Evolutionary conservation across 2,113 vertebrate genomes (phyloP).

Genomic region (Scolopax mira): DNA sequence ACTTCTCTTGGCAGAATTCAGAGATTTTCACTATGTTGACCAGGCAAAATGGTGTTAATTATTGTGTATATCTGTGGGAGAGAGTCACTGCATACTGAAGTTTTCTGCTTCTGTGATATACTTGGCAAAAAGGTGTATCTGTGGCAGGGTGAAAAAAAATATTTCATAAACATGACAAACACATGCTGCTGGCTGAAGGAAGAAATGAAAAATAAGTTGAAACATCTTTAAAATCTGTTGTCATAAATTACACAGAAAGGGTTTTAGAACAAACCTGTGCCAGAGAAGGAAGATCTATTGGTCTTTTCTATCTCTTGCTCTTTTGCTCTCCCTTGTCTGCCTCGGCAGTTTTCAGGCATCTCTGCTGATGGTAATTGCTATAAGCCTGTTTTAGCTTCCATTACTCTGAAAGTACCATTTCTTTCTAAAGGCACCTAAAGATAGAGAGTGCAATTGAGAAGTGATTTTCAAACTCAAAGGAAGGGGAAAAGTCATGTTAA

Average conservation of each 20-base stretch:
- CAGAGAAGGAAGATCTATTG: background rate
- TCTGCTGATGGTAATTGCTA: background rate
- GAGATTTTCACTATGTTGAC: background rate
- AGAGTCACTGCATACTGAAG: background rate
- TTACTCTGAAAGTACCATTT: background rate
- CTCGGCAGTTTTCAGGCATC: background rate
- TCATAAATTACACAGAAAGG: background rate
- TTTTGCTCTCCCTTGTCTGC: background rate
- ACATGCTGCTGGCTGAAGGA: background rate
- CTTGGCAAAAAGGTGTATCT: no score
- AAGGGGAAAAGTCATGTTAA: background rate
- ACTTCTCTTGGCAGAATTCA: background rate
- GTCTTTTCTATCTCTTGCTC: background rate
- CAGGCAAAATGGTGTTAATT: background rate
- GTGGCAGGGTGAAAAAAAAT: background rate
- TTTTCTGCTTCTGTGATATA: background rate
- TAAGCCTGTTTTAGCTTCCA: background rate
- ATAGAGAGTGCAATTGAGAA: background rate
- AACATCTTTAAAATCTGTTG: background rate
- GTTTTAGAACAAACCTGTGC: background rate
- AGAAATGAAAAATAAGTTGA: background rate
- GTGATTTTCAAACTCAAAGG: background rate
- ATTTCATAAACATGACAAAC: background rate
- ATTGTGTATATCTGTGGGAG: background rate
- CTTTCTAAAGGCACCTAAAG: background rate